These are phyloP conservation scores for Thymelicus lineola DNA, from an alignment of 2,888 invertebrate species.

Conservation along the genomic window DNA sequence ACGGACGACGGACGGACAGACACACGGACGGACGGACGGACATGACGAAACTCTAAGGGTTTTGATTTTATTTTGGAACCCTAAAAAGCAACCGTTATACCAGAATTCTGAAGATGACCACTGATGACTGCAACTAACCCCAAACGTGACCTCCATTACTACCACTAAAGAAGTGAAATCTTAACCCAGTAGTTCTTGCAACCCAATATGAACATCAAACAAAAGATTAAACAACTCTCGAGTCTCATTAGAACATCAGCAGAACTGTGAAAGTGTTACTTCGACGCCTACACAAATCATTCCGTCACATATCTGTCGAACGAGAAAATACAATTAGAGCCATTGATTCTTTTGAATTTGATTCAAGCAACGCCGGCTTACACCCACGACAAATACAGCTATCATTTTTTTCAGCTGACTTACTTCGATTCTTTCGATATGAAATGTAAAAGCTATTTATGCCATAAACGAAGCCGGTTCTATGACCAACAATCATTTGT, in stretches of 20 bases:
- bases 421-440: constrained; percentile 42
- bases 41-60: too few relatives aligned
- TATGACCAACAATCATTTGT: too few relatives aligned
- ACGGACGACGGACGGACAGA: too few relatives aligned
- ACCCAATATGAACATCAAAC: constrained; percentile 27
- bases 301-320: constrained; percentile 1
- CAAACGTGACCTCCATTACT: background rate
- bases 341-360: background rate
- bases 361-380: background rate
- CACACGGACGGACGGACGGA: too few relatives aligned
- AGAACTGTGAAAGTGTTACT: constrained; percentile 8
- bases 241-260: constrained; percentile 8
- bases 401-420: constrained; percentile 39
- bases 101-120: background rate
- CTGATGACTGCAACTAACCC: background rate
- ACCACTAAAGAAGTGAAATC: constrained; percentile 1
- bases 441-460: too few relatives aligned
- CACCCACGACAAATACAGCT: background rate
- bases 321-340: constrained; percentile 6
- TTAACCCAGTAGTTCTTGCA: constrained; percentile 10
- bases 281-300: background rate
- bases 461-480: too few relatives aligned
- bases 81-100: too few relatives aligned
- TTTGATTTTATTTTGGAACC: too few relatives aligned
- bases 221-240: constrained; percentile 17